These are phyloP conservation scores for Eulacestoma nigropectus DNA, from an alignment of 2,113 vertebrate species.

Conservation along the genomic window DNA sequence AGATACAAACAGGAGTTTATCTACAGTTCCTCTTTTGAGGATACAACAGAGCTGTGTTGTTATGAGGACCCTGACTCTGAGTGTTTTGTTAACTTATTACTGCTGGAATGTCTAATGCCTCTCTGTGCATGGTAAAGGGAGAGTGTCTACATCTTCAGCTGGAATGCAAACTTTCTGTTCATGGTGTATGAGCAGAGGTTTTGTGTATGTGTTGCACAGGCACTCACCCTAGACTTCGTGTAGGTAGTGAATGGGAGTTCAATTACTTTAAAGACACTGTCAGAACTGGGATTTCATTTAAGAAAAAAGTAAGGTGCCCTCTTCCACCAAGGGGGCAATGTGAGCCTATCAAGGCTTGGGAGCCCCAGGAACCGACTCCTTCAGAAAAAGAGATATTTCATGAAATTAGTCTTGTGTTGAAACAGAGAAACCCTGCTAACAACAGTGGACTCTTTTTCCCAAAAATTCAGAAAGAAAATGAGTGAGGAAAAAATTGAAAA, in stretches of 20 bases:
- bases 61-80: neutral
- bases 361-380: neutral
- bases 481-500: neutral
- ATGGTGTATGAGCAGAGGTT: neutral
- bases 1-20: neutral
- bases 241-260: neutral
- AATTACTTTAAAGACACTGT: neutral
- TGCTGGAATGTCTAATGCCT: neutral
- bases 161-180: neutral
- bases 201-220: neutral
- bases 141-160: neutral
- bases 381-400: neutral
- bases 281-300: neutral
- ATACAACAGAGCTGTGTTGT: neutral
- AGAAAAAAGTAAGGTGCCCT: neutral
- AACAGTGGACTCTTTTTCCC: neutral
- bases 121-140: neutral
- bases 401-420: neutral
- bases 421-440: neutral
- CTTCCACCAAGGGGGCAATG: neutral
- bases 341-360: neutral
- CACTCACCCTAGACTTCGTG: neutral
- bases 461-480: neutral
- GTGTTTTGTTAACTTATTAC: neutral
- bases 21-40: neutral